Percentiles rank a stretch among this genome's conserved stretches.
Evolutionary conservation across 2,888 invertebrate genomes (phyloP).

Genomic region (Tryphoninae sp.): DNA sequence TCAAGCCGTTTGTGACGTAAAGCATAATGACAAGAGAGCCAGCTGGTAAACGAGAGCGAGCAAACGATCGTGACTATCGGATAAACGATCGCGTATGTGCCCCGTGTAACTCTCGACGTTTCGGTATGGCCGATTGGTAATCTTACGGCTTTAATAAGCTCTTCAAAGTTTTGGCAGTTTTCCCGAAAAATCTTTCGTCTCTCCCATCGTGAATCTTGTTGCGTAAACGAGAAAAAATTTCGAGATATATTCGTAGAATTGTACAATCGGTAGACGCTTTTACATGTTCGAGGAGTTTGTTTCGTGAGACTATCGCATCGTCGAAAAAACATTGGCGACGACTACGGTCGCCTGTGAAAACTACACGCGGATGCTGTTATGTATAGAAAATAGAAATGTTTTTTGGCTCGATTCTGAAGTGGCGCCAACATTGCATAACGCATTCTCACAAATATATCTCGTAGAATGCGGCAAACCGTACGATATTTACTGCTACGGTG

Average conservation of each 20-base stretch:
- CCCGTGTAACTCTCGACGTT: neutral
- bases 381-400: constrained; percentile 46
- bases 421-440: constrained; percentile 61
- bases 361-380: constrained; percentile 28
- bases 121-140: constrained; percentile 22
- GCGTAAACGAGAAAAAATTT: constrained; percentile 27
- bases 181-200: constrained; percentile 42
- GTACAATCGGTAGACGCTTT: neutral
- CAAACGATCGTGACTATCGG: constrained; percentile 29
- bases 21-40: neutral
- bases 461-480: neutral
- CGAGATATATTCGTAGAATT: neutral
- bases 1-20: neutral
- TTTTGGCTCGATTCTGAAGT: constrained; percentile 51
- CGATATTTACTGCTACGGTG: constrained; percentile 19
- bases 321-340: neutral
- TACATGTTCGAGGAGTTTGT: constrained; percentile 2
- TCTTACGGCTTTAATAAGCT: constrained; percentile 6
- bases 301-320: constrained; percentile 4
- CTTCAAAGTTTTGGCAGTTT: constrained; percentile 33
- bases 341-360: constrained; percentile 23
- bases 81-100: constrained; percentile 10
- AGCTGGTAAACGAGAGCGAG: neutral
- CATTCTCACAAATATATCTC: constrained; percentile 20
- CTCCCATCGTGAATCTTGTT: constrained; percentile 17